phyloP scores from a whole-genome alignment of 2,797 vertebrate species.

The Pteronotus mesoamericanus region DNA sequence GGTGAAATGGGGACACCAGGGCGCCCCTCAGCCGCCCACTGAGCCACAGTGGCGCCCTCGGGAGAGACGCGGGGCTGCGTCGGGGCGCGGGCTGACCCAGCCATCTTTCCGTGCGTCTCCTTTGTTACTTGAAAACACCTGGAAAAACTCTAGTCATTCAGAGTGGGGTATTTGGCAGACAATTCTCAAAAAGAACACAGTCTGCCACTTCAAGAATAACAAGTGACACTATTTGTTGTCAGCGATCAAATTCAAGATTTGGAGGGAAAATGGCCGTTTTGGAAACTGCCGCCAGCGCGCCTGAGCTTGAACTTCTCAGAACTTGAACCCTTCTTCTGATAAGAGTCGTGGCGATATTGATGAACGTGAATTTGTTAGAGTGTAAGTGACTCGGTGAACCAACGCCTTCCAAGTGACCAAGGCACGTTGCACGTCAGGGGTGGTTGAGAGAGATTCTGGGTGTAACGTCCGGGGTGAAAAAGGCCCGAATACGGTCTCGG shows the following conservation, averaged over 20 bases:
- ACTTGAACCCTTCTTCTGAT: rapidly evolving
- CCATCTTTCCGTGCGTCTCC: rapidly evolving
- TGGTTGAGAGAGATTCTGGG: neutral
- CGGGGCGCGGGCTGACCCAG: rapidly evolving
- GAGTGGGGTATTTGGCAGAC: neutral
- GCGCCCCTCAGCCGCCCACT: rapidly evolving
- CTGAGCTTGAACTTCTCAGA: rapidly evolving
- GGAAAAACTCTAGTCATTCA: rapidly evolving
- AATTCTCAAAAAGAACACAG: neutral
- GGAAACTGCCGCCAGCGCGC: no score
- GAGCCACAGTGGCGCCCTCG: rapidly evolving
- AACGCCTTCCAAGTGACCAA: rapidly evolving
- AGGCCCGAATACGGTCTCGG: neutral
- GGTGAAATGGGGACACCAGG: rapidly evolving
- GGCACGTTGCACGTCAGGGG: neutral
- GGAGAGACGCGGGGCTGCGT: rapidly evolving
- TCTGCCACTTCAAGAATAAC: no score
- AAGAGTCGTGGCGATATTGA: rapidly evolving
- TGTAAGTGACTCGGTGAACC: neutral
- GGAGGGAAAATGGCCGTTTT: neutral
- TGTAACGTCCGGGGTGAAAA: rapidly evolving
- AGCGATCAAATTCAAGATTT: neutral
- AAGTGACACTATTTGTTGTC: neutral
- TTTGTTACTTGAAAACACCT: neutral
- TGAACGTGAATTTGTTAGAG: rapidly evolving